Evolutionary conservation across 2,888 invertebrate genomes (phyloP).

Genomic region (Morpho helenor): DNA sequence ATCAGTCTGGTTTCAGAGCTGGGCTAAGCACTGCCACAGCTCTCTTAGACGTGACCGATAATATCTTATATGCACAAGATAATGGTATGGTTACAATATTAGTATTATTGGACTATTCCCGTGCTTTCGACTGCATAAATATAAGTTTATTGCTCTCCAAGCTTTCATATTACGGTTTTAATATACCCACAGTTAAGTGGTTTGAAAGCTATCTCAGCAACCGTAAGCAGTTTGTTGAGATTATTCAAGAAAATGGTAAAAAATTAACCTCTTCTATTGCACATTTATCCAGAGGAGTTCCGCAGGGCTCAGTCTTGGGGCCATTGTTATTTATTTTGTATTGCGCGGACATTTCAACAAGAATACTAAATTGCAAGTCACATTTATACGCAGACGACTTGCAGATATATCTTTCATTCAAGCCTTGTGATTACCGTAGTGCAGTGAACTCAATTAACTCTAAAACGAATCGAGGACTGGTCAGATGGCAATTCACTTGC

Average conservation of each 20-base stretch:
- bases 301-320: too few species aligned
- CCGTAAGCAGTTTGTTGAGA: neutral
- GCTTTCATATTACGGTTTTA: neutral
- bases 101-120: slow-evolving; percentile 33
- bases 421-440: too few species aligned
- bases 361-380: neutral
- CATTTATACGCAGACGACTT: too few species aligned
- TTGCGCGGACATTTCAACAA: neutral
- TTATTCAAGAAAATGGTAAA: slow-evolving; percentile 1
- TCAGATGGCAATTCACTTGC: neutral
- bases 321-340: neutral
- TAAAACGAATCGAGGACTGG: neutral
- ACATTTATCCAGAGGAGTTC: neutral
- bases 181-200: neutral
- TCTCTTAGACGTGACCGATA: slow-evolving; percentile 30
- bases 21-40: slow-evolving; percentile 33
- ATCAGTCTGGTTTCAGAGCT: slow-evolving; percentile 34
- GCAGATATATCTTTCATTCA: too few species aligned
- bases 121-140: slow-evolving; percentile 35
- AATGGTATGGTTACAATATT: slow-evolving; percentile 25
- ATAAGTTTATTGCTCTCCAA: neutral
- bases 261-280: neutral
- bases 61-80: slow-evolving; percentile 31
- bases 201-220: slow-evolving; percentile 1
- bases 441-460: neutral